Conservation (phyloP, 2,797 vertebrate genomes). For the Pseudochromis fuscus region DNA sequence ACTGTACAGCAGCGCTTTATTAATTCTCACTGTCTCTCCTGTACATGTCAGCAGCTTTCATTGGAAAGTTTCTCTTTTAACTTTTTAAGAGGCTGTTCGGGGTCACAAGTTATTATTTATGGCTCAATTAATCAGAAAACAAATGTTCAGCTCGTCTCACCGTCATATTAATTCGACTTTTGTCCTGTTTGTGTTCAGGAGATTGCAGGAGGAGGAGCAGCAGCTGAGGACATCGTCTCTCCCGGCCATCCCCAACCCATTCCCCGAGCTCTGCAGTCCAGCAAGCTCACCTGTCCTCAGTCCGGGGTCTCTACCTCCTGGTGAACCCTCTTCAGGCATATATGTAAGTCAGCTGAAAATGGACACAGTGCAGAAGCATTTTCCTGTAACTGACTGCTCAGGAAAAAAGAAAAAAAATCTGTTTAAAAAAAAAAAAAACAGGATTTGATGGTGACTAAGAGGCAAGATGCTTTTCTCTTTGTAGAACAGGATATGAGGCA, state of each 20-base stretch:
- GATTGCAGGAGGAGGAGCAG: conserved; percentile 93
- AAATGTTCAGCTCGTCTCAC: neutral
- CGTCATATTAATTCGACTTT: neutral
- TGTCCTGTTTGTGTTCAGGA: conserved; percentile 79
- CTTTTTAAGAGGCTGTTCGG: conserved; percentile 30
- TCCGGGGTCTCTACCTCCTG: conserved; percentile 92
- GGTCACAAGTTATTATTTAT: no score
- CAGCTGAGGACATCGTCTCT: conserved; percentile 94
- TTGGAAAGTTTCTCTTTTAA: conserved; percentile 56
- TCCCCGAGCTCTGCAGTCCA: conserved; percentile 94
- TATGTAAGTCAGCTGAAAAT: conserved; percentile 81
- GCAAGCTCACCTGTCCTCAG: conserved; percentile 90
- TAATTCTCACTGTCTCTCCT: conserved; percentile 44
- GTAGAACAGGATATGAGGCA: conserved; percentile 45
- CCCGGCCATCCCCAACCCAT: conserved; percentile 97
- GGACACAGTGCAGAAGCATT: neutral
- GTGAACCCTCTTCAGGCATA: conserved; percentile 83
- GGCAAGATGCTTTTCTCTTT: conserved; percentile 10
- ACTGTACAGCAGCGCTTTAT: conserved; percentile 60
- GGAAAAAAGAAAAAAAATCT: conserved; percentile 5
- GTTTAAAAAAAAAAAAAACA: no score
- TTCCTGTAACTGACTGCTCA: conserved; percentile 16
- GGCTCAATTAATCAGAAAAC: no score
- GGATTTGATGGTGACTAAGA: no score
- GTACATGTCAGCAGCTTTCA: conserved; percentile 62